Conservation (phyloP, 1,140 invertebrate species). For the Holotrichia oblita region DNA sequence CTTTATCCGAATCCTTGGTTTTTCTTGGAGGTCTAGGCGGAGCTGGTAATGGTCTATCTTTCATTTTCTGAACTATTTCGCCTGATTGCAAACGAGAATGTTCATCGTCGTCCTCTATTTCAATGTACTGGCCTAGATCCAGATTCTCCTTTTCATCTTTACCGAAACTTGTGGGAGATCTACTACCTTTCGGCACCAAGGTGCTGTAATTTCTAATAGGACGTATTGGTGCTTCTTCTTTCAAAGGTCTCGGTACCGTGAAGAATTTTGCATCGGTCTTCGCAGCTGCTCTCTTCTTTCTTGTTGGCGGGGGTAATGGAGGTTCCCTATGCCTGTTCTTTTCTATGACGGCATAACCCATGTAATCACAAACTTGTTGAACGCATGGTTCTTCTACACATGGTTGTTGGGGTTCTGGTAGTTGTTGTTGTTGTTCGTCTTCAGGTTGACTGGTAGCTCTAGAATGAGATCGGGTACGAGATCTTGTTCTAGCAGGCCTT, state of each 20-base stretch:
- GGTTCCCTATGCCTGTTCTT: slow-evolving; percentile 66
- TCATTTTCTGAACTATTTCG: slow-evolving; percentile 79
- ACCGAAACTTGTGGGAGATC: slow-evolving; percentile 65
- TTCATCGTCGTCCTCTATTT: slow-evolving; percentile 69
- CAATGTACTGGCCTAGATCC: slow-evolving; percentile 68
- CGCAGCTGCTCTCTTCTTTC: slow-evolving; percentile 58
- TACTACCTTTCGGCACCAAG: slow-evolving; percentile 66
- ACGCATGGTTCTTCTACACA: slow-evolving; percentile 55
- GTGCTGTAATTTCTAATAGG: slow-evolving; percentile 75
- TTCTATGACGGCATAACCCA: slow-evolving; percentile 75
- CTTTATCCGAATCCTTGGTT: slow-evolving; percentile 62
- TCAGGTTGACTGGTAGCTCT: slow-evolving; percentile 69
- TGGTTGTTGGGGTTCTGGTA: slow-evolving; percentile 27
- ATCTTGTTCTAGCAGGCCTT: slow-evolving; percentile 61
- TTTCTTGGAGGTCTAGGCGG: slow-evolving; percentile 79
- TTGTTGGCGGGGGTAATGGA: slow-evolving; percentile 65
- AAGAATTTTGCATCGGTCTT: slow-evolving; percentile 63
- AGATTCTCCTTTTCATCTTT: slow-evolving; percentile 60
- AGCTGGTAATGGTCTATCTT: slow-evolving; percentile 80
- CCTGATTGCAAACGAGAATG: slow-evolving; percentile 73
- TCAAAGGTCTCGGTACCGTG: slow-evolving; percentile 62
- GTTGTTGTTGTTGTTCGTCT: slow-evolving; percentile 25
- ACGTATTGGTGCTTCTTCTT: slow-evolving; percentile 55
- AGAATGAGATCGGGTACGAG: slow-evolving; percentile 60
- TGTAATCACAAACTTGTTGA: slow-evolving; percentile 61